These are phyloP conservation scores for Pheosia gnoma DNA, from an alignment of 2,888 invertebrate species.

Conservation along the genomic window DNA sequence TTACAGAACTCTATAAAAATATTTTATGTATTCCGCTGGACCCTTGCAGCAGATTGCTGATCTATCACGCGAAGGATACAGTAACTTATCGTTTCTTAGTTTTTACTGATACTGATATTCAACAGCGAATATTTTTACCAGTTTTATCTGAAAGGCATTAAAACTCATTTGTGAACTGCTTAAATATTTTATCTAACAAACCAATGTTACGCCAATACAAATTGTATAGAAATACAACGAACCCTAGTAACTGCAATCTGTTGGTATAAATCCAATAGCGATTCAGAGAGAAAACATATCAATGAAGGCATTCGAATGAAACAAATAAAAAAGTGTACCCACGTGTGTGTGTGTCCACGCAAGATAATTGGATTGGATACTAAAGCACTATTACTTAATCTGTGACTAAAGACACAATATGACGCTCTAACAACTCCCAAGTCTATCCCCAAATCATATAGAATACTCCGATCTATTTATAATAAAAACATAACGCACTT, in stretches of 20 bases:
- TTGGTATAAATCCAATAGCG: neutral
- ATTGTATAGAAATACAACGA: neutral
- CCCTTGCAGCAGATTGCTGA: too few species aligned
- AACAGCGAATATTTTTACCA: too few species aligned
- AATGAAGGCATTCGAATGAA: conserved; percentile 1
- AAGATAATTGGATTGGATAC: neutral
- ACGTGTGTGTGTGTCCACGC: neutral
- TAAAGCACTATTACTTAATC: neutral
- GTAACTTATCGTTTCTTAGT: too few species aligned
- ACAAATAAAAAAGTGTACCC: conserved; percentile 12
- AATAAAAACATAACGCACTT: too few species aligned
- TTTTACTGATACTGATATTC: too few species aligned
- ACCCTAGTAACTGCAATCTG: neutral
- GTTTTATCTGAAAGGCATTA: too few species aligned
- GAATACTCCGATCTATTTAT: too few species aligned
- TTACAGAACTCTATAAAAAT: too few species aligned
- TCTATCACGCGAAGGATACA: too few species aligned
- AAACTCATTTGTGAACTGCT: too few species aligned
- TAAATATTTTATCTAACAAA: too few species aligned
- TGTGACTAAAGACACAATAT: neutral
- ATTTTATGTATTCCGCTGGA: too few species aligned
- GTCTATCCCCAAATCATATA: conserved; percentile 6
- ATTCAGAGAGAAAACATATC: neutral
- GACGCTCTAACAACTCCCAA: neutral
- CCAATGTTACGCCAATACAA: neutral